Percentiles rank a stretch among this genome's conserved stretches.
Evolutionary conservation across 2,888 invertebrate species (phyloP).

Genomic region (Myopa tessellatipennis): DNA sequence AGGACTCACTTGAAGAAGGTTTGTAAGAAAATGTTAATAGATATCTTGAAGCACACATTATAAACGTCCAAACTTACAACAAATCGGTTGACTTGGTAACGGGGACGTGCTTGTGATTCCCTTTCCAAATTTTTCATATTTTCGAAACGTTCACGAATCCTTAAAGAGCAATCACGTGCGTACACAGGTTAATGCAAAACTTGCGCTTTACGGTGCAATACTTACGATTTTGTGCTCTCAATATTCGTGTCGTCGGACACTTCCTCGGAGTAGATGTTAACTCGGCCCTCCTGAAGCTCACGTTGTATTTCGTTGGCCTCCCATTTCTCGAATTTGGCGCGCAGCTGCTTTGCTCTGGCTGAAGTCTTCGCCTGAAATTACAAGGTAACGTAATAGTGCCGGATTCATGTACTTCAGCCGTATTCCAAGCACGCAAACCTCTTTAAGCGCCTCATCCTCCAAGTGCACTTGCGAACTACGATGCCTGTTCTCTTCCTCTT

Average conservation of each 20-base stretch:
- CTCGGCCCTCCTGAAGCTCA: conserved; percentile 69
- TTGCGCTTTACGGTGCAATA: conserved; percentile 33
- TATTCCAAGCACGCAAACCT: conserved; percentile 59
- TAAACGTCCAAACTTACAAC: conserved; percentile 77
- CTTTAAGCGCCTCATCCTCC: conserved; percentile 79
- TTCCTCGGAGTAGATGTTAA: conserved; percentile 65
- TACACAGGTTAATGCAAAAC: not conserved
- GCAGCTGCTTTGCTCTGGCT: conserved; percentile 84
- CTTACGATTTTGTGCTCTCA: conserved; percentile 85
- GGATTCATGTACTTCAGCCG: not conserved
- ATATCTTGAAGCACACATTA: too few relatives aligned
- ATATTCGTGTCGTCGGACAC: conserved; percentile 79
- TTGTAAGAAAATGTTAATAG: not conserved
- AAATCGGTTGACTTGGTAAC: conserved; percentile 88
- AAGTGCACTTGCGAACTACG: conserved; percentile 52
- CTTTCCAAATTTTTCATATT: conserved; percentile 76
- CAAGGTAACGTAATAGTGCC: not conserved
- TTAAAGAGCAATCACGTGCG: conserved; percentile 61
- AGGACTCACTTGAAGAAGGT: not conserved
- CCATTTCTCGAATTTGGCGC: conserved; percentile 91
- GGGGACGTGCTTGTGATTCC: conserved; percentile 69
- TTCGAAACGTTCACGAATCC: conserved; percentile 89
- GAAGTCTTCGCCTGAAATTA: conserved; percentile 75
- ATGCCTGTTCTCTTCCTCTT: conserved; percentile 69
- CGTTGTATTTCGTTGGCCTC: conserved; percentile 75